phyloP scores from a whole-genome alignment of 2,113 vertebrate species.

The Mirounga angustirostris region DNA sequence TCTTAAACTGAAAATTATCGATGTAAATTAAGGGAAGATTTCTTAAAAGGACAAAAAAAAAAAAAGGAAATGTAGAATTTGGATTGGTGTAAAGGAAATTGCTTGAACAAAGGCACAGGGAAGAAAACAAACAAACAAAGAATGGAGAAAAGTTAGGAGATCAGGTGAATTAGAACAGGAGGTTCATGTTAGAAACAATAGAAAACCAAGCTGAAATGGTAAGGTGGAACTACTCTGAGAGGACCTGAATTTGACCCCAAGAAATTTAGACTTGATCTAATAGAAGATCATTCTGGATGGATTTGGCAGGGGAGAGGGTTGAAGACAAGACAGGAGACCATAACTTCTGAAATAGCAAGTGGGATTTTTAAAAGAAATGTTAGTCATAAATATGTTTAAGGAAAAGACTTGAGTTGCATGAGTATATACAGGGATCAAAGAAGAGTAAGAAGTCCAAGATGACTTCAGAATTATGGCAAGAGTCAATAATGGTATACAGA shows the following conservation, averaged over 20 bases:
- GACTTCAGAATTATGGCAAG: not conserved
- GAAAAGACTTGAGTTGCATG: not conserved
- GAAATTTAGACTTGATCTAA: not conserved
- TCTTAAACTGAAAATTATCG: conserved; percentile 44
- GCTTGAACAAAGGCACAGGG: not conserved
- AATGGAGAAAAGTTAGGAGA: not conserved
- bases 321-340: not conserved
- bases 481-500: not conserved
- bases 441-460: not conserved
- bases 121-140: not conserved
- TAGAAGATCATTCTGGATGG: not conserved
- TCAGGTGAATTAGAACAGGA: not conserved
- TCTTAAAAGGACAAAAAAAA: conserved; percentile 43
- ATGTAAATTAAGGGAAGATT: conserved; percentile 48
- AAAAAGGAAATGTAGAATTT: not conserved
- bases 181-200: conserved; percentile 4
- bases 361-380: conserved; percentile 32
- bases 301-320: not conserved
- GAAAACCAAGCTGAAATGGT: not conserved
- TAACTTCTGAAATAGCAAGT: not conserved
- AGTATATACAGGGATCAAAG: not conserved
- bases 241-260: conserved; percentile 31
- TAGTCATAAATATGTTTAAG: not conserved
- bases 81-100: conserved; percentile 19
- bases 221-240: not conserved